These are phyloP conservation scores for Actenoides hombroni DNA, from an alignment of 2,113 vertebrate genomes.

Conservation along the genomic window DNA sequence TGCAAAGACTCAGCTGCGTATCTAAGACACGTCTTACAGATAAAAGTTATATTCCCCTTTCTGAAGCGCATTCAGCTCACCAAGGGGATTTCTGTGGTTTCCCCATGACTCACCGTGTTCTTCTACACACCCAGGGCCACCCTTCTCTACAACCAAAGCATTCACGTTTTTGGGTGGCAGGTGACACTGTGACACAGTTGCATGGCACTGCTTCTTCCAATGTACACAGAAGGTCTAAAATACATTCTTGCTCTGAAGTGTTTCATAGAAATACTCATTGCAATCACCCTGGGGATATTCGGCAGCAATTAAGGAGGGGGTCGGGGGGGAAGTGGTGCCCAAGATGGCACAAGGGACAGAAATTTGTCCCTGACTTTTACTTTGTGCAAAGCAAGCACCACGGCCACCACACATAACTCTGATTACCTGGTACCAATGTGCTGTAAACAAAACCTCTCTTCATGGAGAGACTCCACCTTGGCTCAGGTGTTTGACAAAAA, in stretches of 20 bases:
- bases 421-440: background rate
- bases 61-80: background rate
- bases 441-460: background rate
- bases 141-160: background rate
- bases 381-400: fast-evolving
- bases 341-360: background rate
- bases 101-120: background rate
- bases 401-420: fast-evolving
- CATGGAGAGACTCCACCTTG: too few relatives aligned
- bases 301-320: background rate
- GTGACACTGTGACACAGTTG: background rate
- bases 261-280: background rate
- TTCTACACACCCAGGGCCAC: background rate
- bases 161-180: fast-evolving
- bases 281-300: background rate
- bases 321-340: background rate
- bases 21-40: background rate
- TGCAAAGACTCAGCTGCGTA: fast-evolving
- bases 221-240: background rate
- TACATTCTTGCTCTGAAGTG: background rate
- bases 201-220: background rate
- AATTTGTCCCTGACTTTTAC: background rate
- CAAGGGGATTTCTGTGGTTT: background rate
- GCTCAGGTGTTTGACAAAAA: fast-evolving
- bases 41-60: background rate